phyloP scores from a whole-genome alignment of 2,797 vertebrate genomes.

The Falco peregrinus region DNA sequence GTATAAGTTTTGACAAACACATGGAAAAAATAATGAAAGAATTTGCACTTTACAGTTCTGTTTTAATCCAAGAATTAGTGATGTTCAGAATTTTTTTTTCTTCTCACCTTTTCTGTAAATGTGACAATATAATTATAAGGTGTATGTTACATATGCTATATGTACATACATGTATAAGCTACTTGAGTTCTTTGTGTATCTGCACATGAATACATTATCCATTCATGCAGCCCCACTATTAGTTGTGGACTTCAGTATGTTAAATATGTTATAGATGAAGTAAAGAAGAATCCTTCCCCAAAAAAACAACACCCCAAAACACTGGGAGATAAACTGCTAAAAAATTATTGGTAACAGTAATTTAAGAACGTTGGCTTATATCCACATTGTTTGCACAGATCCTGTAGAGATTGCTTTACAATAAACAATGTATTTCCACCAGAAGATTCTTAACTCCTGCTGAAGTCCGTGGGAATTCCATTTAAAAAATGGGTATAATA shows the following conservation, averaged over 20 bases:
- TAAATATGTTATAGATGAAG: neutral
- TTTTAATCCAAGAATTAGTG: neutral
- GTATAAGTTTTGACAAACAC: neutral
- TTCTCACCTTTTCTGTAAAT: neutral
- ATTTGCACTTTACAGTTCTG: neutral
- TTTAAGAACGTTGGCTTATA: neutral
- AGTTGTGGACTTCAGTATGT: neutral
- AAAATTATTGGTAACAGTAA: neutral
- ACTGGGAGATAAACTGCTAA: neutral
- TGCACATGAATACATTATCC: neutral
- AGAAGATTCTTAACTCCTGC: neutral
- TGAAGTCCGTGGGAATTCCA: neutral
- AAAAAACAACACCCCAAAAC: neutral
- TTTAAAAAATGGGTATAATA: neutral
- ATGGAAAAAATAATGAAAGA: neutral
- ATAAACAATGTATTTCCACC: neutral
- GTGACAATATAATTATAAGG: neutral
- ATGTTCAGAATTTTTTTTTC: neutral
- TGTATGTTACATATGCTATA: neutral
- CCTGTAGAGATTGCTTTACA: neutral
- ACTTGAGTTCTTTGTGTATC: neutral
- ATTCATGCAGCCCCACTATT: neutral
- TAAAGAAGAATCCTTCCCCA: neutral
- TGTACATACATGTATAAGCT: neutral
- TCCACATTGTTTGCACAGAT: neutral